Evolutionary conservation across 1,140 invertebrate genomes (phyloP).

Genomic region (Listronotus bonariensis): DNA sequence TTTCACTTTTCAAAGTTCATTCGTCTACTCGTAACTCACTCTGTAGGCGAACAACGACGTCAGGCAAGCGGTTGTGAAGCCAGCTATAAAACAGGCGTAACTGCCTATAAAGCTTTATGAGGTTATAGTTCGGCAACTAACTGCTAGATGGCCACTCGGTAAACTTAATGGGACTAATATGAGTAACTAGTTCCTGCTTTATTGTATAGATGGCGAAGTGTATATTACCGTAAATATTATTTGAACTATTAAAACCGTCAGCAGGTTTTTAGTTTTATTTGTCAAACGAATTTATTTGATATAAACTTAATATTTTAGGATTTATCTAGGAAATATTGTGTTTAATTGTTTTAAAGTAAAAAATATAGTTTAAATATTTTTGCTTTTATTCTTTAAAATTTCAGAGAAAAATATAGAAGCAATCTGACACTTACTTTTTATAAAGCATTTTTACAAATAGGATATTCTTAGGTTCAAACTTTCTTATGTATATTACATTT

Average conservation of each 20-base stretch:
- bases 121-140: constrained; percentile 38
- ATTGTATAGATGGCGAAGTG: constrained; percentile 35
- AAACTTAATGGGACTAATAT: not conserved
- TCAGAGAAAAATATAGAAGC: too few relatives aligned
- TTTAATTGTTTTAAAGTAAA: too few relatives aligned
- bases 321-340: too few relatives aligned
- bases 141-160: constrained; percentile 37
- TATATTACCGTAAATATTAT: not conserved
- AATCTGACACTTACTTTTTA: too few relatives aligned
- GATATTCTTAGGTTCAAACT: too few relatives aligned
- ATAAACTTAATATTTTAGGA: too few relatives aligned
- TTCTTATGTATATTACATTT: too few relatives aligned
- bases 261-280: too few relatives aligned
- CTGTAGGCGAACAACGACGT: constrained; percentile 26
- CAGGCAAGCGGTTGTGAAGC: constrained; percentile 23
- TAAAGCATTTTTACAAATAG: too few relatives aligned
- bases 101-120: constrained; percentile 35
- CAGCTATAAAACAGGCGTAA: constrained; percentile 26
- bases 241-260: not conserved
- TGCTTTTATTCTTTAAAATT: too few relatives aligned
- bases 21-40: constrained; percentile 23
- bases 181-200: constrained; percentile 11
- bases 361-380: too few relatives aligned
- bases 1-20: not conserved
- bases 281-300: too few relatives aligned